A percentile compares a stretch with the other conserved stretches of the same genome.
Evolutionary conservation across 2,113 vertebrate species (phyloP).

Genomic region (Caretta caretta): DNA sequence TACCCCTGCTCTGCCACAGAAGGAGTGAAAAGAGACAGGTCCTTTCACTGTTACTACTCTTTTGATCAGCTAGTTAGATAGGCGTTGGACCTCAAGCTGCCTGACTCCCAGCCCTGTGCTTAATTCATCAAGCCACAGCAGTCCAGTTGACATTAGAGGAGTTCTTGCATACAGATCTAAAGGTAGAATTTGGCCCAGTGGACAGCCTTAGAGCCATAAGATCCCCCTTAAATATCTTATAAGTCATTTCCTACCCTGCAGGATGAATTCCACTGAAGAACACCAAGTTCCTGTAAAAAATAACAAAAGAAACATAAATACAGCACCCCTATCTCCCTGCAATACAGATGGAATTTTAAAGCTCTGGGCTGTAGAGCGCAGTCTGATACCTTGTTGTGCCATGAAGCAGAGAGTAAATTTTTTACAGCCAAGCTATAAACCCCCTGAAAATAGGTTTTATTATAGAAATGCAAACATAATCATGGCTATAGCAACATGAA

Average conservation of each 20-base stretch:
- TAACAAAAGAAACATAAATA: background rate
- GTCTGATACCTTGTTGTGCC: conserved; percentile 61
- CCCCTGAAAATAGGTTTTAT: conserved; percentile 79
- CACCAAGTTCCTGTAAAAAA: background rate
- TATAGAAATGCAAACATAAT: conserved; percentile 70
- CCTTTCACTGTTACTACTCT: background rate
- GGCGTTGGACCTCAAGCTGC: rapidly evolving
- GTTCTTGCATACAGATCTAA: background rate
- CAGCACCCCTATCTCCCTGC: background rate
- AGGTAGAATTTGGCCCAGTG: background rate
- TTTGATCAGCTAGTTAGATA: background rate
- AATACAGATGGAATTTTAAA: conserved; percentile 16
- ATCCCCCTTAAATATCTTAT: rapidly evolving
- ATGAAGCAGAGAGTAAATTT: conserved; percentile 64
- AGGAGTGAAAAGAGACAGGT: rapidly evolving
- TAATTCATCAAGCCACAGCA: background rate
- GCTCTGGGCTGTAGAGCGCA: background rate
- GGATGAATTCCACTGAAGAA: conserved; percentile 9
- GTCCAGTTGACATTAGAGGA: background rate
- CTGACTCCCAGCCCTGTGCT: background rate
- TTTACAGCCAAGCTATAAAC: conserved; percentile 74
- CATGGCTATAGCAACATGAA: conserved; percentile 74
- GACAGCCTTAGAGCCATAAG: background rate
- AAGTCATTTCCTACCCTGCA: background rate
- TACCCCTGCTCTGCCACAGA: background rate